Evolutionary conservation across 2,113 vertebrate species (phyloP).

Genomic region (Rhea pennata): DNA sequence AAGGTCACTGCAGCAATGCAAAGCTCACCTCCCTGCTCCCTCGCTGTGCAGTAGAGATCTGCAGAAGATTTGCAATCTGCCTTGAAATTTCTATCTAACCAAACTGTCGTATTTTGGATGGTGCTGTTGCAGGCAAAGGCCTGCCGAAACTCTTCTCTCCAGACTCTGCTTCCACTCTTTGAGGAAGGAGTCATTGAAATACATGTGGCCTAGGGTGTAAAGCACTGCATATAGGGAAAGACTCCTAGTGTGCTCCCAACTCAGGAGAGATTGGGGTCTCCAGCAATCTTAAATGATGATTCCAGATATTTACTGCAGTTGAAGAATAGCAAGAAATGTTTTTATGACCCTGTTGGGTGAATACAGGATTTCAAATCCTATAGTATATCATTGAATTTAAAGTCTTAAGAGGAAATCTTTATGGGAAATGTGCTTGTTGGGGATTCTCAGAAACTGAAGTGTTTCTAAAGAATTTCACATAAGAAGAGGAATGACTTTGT

Average conservation of each 20-base stretch:
- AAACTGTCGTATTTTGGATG: background rate
- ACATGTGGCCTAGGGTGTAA: background rate
- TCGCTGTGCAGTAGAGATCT: background rate
- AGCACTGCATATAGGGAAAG: background rate
- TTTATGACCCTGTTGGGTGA: conserved; percentile 80
- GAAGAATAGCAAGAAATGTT: conserved; percentile 72
- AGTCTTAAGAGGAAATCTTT: background rate
- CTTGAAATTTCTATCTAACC: background rate
- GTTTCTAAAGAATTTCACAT: background rate
- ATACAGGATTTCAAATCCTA: conserved; percentile 34
- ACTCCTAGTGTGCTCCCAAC: background rate
- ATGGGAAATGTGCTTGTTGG: background rate
- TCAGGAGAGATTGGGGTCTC: background rate
- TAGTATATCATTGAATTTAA: background rate
- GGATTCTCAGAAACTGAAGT: background rate
- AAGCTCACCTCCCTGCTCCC: background rate
- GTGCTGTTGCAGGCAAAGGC: background rate
- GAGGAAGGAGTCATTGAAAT: background rate
- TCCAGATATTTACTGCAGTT: conserved; percentile 64
- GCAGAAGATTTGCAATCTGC: background rate
- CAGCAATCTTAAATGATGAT: background rate
- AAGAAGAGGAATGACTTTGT: background rate
- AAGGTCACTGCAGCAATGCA: background rate
- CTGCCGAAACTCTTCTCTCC: background rate
- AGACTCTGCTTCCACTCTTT: background rate